Evolutionary conservation across 2,797 vertebrate species (phyloP).

Genomic region (Oryzias sinensis): DNA sequence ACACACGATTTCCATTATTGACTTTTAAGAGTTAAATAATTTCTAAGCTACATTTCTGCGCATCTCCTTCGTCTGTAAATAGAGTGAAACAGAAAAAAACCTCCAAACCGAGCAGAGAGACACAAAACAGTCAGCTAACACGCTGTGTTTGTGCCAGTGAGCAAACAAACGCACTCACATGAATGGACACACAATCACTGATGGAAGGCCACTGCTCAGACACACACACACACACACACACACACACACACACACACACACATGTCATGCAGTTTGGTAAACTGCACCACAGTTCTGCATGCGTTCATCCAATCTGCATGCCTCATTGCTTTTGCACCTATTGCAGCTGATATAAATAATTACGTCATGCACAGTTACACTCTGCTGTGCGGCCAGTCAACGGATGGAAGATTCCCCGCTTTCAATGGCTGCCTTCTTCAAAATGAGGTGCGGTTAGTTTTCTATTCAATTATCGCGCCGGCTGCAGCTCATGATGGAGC

Average conservation of each 20-base stretch:
- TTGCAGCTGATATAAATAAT: conserved; percentile 22
- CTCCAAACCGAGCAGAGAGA: background rate
- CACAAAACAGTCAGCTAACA: background rate
- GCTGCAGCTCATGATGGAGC: too few species aligned
- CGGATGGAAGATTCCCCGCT: background rate
- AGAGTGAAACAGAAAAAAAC: background rate
- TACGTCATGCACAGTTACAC: conserved; percentile 6
- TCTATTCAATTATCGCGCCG: too few species aligned
- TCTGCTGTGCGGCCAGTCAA: background rate
- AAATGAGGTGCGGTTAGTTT: background rate
- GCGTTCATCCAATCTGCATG: background rate
- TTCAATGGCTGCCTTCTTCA: background rate
- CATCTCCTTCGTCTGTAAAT: background rate
- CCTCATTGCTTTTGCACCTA: conserved; percentile 20
- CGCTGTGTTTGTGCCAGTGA: background rate
- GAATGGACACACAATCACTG: background rate
- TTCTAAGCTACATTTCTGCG: background rate
- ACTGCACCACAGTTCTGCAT: conserved; percentile 7
- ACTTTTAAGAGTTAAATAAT: background rate
- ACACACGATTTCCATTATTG: background rate
- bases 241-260: conserved; percentile 1
- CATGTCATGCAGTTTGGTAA: conserved; percentile 3
- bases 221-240: conserved; percentile 5
- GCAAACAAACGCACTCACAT: conserved; percentile 1
- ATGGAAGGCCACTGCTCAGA: background rate